These are phyloP conservation scores for Myrmecophaga tridactyla DNA, from an alignment of 2,113 vertebrate genomes.

Conservation along the genomic window DNA sequence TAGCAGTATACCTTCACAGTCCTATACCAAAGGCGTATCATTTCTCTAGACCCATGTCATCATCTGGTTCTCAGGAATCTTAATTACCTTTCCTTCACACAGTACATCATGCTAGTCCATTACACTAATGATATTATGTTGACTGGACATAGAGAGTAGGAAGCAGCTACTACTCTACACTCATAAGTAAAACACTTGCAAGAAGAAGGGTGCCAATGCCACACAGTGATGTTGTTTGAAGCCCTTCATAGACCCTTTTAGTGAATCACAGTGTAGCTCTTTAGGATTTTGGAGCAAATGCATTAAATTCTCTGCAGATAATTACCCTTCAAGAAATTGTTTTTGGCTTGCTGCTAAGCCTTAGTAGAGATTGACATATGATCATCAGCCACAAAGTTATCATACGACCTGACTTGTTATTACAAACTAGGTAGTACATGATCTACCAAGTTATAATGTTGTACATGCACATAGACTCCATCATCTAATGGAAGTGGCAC, in stretches of 20 bases:
- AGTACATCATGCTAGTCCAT: not conserved
- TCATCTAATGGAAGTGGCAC: not conserved
- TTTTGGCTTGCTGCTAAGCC: not conserved
- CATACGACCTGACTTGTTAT: not conserved
- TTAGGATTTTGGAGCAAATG: too few relatives aligned
- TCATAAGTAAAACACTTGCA: not conserved
- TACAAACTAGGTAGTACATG: not conserved
- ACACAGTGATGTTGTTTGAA: not conserved
- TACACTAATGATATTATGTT: fast-evolving
- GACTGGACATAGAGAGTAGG: not conserved
- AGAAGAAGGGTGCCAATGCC: not conserved
- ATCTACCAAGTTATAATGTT: not conserved
- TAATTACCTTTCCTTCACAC: not conserved
- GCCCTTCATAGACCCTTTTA: fast-evolving
- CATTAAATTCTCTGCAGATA: not conserved
- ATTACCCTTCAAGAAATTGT: not conserved
- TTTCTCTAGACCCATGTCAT: not conserved
- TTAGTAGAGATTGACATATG: not conserved
- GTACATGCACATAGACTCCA: not conserved
- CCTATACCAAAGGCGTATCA: not conserved
- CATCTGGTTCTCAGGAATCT: not conserved
- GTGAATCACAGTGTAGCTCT: not conserved
- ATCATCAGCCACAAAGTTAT: fast-evolving
- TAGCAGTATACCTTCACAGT: not conserved
- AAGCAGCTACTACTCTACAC: not conserved